phyloP scores from a whole-genome alignment of 1,140 invertebrate species.

The Paralvinella palmiformis region DNA sequence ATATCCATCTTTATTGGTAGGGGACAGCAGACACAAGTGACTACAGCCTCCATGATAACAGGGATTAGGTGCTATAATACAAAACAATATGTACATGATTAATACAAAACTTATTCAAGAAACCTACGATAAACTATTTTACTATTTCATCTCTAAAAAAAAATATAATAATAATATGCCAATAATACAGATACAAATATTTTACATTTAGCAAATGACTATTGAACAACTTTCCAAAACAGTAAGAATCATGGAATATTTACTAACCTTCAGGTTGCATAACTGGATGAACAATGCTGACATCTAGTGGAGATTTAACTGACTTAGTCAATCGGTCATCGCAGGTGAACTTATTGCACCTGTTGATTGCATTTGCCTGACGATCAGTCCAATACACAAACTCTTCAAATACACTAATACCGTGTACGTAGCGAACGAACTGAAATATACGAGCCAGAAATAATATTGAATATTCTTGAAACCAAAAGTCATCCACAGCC shows the following conservation, averaged over 20 bases:
- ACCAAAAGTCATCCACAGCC: too few relatives aligned
- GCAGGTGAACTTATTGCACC: conserved; percentile 75
- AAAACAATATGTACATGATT: background rate
- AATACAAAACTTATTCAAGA: too few relatives aligned
- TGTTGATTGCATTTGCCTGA: conserved; percentile 74
- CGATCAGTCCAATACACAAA: conserved; percentile 95
- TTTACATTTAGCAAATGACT: too few relatives aligned
- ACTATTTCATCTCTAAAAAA: too few relatives aligned
- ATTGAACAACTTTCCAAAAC: too few relatives aligned
- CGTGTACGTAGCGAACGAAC: conserved; percentile 92
- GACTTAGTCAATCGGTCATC: conserved; percentile 57
- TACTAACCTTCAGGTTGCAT: background rate
- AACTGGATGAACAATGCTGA: background rate
- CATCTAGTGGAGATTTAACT: background rate
- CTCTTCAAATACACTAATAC: conserved; percentile 88
- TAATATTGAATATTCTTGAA: too few relatives aligned
- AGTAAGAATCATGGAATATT: too few relatives aligned
- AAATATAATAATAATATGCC: too few relatives aligned
- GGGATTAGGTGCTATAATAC: conserved; percentile 60
- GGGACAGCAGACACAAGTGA: conserved; percentile 85
- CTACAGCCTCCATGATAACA: conserved; percentile 72
- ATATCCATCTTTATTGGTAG: conserved; percentile 58
- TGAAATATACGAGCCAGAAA: conserved; percentile 64
- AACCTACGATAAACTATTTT: too few relatives aligned
- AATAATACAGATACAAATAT: too few relatives aligned